phyloP scores from a whole-genome alignment of 2,888 invertebrate genomes.

The Drosophila yooni region DNA sequence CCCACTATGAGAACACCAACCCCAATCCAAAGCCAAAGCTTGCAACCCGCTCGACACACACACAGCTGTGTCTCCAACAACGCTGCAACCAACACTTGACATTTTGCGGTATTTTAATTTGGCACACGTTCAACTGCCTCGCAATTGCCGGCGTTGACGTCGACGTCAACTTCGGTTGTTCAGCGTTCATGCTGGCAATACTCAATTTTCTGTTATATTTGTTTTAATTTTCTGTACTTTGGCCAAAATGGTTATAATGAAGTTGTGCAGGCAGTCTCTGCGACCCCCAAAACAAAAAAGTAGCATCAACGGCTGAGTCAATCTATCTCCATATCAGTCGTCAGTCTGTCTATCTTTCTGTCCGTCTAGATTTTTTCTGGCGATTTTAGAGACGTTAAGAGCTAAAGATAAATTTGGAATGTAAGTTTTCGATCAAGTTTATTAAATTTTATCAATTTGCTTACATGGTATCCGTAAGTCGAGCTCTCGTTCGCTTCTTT shows the following conservation, averaged over 20 bases:
- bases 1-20: not conserved
- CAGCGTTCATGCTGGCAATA: slow-evolving; percentile 13
- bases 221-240: not conserved
- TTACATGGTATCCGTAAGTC: not conserved
- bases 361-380: not conserved
- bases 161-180: not conserved
- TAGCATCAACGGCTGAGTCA: not conserved
- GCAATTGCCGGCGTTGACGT: slow-evolving; percentile 45
- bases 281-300: not conserved
- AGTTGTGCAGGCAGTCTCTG: not conserved
- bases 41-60: not conserved
- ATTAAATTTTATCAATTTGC: not conserved
- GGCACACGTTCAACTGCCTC: slow-evolving; percentile 69
- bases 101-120: slow-evolving; percentile 77
- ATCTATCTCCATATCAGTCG: not conserved
- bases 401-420: no score
- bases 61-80: slow-evolving; percentile 29
- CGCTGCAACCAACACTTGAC: slow-evolving; percentile 56
- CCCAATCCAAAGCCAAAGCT: not conserved
- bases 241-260: not conserved
- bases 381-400: no score
- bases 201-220: slow-evolving; percentile 10
- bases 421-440: no score
- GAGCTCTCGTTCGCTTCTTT: not conserved
- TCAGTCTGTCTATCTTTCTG: not conserved